Percentiles rank a stretch among this genome's conserved stretches.
Evolutionary conservation across 2,113 vertebrate species (phyloP).

Genomic region (Mellivora capensis): DNA sequence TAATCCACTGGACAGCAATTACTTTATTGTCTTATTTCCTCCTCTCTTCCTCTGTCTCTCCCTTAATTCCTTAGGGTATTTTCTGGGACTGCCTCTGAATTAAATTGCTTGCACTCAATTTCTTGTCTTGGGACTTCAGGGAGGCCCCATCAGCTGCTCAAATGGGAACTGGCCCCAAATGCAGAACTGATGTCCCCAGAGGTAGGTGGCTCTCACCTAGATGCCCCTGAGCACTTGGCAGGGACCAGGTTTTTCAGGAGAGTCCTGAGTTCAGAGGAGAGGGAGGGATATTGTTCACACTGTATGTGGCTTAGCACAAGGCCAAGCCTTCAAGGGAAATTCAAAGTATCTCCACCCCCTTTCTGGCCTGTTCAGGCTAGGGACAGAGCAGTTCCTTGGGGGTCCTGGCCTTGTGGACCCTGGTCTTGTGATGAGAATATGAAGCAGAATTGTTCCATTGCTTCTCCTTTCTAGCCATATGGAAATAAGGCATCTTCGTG

Average conservation of each 20-base stretch:
- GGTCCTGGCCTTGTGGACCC: not conserved
- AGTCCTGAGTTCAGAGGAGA: too few species aligned
- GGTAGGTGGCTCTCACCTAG: not conserved
- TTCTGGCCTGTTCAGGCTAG: not conserved
- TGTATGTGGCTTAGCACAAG: not conserved
- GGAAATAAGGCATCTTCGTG: not conserved
- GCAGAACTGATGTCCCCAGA: too few species aligned
- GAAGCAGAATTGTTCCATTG: not conserved
- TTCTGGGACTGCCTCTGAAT: not conserved
- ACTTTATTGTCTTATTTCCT: too few species aligned
- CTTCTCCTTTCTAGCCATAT: not conserved
- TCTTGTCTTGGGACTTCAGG: not conserved
- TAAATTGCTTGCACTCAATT: not conserved
- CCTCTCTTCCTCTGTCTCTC: not conserved
- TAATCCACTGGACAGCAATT: not conserved
- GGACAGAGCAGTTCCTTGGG: too few species aligned
- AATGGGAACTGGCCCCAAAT: rapidly evolving
- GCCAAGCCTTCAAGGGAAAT: not conserved
- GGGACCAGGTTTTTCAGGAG: not conserved
- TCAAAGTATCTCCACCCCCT: not conserved
- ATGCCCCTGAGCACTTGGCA: not conserved
- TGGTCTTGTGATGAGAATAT: not conserved
- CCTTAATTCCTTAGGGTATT: not conserved
- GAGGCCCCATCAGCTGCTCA: not conserved
- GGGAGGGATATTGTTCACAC: not conserved